A percentile compares a stretch with the other conserved stretches of the same genome.
Conservation (phyloP, 2,797 vertebrate genomes). For the Squalus acanthias region DNA sequence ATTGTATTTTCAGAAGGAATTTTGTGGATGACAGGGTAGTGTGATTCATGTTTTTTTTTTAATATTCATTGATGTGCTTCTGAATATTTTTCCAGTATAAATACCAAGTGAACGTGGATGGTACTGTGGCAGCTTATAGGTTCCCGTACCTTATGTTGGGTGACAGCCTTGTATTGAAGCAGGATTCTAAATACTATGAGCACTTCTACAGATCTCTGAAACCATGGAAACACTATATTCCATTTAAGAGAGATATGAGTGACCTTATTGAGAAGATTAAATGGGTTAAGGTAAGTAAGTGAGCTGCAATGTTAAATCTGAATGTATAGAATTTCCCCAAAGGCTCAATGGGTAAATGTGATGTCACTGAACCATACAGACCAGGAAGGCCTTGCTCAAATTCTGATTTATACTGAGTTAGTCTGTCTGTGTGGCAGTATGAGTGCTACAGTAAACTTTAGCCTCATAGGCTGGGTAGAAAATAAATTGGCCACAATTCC, state of each 20-base stretch:
- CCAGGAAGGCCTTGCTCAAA: background rate
- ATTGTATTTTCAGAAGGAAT: background rate
- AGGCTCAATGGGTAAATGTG: background rate
- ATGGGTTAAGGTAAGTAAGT: conserved; percentile 75
- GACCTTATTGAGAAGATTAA: conserved; percentile 78
- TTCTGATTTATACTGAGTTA: background rate
- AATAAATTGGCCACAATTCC: background rate
- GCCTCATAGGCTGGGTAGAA: background rate
- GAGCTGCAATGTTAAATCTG: background rate
- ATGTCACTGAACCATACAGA: background rate
- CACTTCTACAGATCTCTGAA: conserved; percentile 74
- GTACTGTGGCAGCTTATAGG: conserved; percentile 84
- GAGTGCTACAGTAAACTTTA: background rate
- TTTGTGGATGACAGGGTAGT: background rate
- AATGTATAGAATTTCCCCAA: background rate
- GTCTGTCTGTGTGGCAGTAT: background rate
- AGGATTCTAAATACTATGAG: conserved; percentile 82
- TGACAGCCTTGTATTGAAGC: conserved; percentile 84
- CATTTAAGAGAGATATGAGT: conserved; percentile 71
- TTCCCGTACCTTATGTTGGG: conserved; percentile 88
- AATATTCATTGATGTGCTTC: conserved; percentile 32
- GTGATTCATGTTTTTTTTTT: accelerated
- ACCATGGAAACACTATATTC: conserved; percentile 74
- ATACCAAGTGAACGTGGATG: conserved; percentile 87
- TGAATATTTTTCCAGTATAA: conserved; percentile 65